A percentile compares a stretch with the other conserved stretches of the same genome.
phyloP scores from a whole-genome alignment of 2,113 vertebrate genomes.

The Gallinago paraguaiae region DNA sequence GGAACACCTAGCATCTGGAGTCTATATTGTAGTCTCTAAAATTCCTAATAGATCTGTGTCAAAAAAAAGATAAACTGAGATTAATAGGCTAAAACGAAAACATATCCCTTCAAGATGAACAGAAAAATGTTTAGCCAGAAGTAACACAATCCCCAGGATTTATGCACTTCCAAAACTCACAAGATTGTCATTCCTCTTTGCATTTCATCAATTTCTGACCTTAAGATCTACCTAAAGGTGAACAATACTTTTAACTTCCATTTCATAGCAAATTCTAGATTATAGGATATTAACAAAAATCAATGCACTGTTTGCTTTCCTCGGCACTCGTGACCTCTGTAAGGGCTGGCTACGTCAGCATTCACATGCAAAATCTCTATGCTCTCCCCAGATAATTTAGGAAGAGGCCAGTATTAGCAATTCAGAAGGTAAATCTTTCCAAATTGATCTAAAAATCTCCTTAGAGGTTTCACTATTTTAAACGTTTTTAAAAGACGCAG shows the following conservation, averaged over 20 bases:
- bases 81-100: constrained; percentile 59
- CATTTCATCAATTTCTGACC: background rate
- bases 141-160: constrained; percentile 38
- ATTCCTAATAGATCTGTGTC: constrained; percentile 67
- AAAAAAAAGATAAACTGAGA: constrained; percentile 55
- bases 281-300: background rate
- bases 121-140: constrained; percentile 17
- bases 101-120: constrained; percentile 18
- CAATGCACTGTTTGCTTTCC: background rate
- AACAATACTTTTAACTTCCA: constrained; percentile 29
- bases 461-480: background rate
- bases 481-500: background rate
- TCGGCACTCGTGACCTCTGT: background rate
- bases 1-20: constrained; percentile 65
- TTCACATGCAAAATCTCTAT: background rate
- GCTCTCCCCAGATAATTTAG: background rate
- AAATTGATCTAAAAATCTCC: background rate
- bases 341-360: background rate
- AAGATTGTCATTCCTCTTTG: background rate
- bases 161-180: constrained; percentile 13
- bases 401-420: background rate
- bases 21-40: constrained; percentile 69
- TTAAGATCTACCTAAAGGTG: constrained; percentile 12
- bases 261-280: constrained; percentile 25
- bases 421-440: background rate